These are phyloP conservation scores for Drosophila yooni DNA, from an alignment of 2,888 invertebrate species.

Conservation along the genomic window DNA sequence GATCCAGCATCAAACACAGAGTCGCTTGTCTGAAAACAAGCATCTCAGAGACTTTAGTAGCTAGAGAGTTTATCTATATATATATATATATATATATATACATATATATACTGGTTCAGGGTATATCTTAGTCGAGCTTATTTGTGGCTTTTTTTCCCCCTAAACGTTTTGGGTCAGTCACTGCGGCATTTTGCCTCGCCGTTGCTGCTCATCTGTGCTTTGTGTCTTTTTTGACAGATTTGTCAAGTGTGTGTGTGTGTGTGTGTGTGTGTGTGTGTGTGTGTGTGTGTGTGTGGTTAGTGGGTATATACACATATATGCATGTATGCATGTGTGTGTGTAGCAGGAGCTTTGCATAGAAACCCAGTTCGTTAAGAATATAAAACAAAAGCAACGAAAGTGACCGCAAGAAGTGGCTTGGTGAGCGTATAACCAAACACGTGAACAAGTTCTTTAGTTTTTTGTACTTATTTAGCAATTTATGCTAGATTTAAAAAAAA, in stretches of 20 bases:
- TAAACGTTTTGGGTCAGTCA: not conserved
- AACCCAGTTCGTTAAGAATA: constrained; percentile 20
- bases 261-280: constrained; percentile 1
- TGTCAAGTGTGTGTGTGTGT: constrained; percentile 29
- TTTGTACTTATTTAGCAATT: constrained; percentile 43
- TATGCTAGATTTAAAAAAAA: constrained; percentile 28
- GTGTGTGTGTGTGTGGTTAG: constrained; percentile 8
- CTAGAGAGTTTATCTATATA: too few relatives aligned
- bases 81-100: too few relatives aligned
- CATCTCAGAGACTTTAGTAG: too few relatives aligned
- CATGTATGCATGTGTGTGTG: not conserved
- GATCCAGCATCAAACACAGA: not conserved
- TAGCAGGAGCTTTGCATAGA: constrained; percentile 20
- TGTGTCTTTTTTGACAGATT: constrained; percentile 28
- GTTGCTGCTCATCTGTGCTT: constrained; percentile 9
- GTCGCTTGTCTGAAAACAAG: too few relatives aligned
- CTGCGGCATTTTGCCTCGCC: constrained; percentile 6
- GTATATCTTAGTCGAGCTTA: not conserved
- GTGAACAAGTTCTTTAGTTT: constrained; percentile 17
- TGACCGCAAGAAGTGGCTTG: constrained; percentile 5
- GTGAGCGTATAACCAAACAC: constrained; percentile 10
- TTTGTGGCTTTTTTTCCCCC: not conserved
- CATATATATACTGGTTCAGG: too few relatives aligned
- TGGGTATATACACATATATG: not conserved
- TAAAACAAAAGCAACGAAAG: constrained; percentile 8